Base-by-base conservation (phyloP, 2,888 invertebrate species). In the Gymnocheta viridis region DNA sequence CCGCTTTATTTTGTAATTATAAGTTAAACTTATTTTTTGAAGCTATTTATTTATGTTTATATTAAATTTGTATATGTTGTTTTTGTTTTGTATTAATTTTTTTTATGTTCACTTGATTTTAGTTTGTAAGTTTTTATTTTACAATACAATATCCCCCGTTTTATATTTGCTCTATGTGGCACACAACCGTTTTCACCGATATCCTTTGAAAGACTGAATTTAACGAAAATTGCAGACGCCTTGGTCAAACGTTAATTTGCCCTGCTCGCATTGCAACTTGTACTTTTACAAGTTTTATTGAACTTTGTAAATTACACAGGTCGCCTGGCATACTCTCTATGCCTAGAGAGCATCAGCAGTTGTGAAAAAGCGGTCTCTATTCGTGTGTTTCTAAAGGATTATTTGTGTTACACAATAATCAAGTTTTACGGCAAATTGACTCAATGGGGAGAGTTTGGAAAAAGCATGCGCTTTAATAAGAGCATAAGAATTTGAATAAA, bases 171-270 rank as follows among this genome's bases (percentile, higher is more conserved):
- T 14, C 17, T 58, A 14, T 49, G n/a, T 64, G 17, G 17, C 38
- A 47, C 38, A 73, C 73, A 84, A 81, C 84, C 81, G 73, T 73
- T 67, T 84, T 84, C 81, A 81, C 81, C 84, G 78, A 62, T 84
- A 78, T 81, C 81, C 73, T 81, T 81, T 69, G 6, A 67, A 38
- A 56, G 62, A 82, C 81, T 82, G 44, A 74, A 35, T 44, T 54
- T 19, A 22, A 19, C 41, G n/a, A n/a, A 19, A 7, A 54, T 14
- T 51, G 51, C 27, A 47, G 29, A 41, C n/a, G 58, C 17, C 54
- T 74, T 67, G 60, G 19, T 54, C 51, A 60, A 38, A 32, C 14
- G 17, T 17, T 32, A 32, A 49, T 6, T 58, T 51, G 19, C 14
- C 12, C 44, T 62, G 70, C 14, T 76, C 29, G n/a, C 24, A 27